phyloP scores from a whole-genome alignment of 2,888 invertebrate species.

The Conomelus anceps region DNA sequence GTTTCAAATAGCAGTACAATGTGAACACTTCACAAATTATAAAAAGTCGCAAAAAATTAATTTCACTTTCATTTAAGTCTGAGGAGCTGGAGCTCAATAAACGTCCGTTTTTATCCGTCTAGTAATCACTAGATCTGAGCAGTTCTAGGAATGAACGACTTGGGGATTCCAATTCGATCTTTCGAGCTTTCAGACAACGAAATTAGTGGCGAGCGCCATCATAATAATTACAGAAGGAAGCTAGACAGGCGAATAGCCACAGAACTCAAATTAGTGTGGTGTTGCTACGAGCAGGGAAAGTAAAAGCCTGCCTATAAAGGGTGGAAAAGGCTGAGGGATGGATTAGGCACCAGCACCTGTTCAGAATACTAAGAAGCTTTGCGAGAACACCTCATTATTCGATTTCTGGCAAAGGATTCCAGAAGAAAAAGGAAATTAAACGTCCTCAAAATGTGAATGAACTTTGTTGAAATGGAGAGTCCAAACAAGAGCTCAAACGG shows the following conservation, averaged over 20 bases:
- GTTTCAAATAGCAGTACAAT: too few relatives aligned
- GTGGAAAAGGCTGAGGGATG: neutral
- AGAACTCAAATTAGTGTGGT: neutral
- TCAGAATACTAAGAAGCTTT: neutral
- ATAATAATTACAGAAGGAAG: neutral
- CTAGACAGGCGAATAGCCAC: neutral
- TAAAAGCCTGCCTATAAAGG: neutral
- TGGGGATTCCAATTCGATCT: neutral
- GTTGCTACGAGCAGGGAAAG: neutral
- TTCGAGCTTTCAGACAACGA: neutral
- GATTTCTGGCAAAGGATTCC: neutral
- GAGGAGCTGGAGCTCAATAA: too few relatives aligned
- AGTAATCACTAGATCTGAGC: neutral
- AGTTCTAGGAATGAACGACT: neutral
- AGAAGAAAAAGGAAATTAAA: neutral
- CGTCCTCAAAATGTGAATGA: neutral
- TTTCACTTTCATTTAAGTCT: too few relatives aligned
- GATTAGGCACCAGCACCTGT: neutral
- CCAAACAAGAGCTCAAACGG: neutral
- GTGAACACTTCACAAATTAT: too few relatives aligned
- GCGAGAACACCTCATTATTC: neutral
- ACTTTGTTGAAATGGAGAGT: neutral
- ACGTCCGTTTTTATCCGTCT: neutral
- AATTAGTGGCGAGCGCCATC: neutral
- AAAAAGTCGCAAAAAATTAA: too few relatives aligned